phyloP scores from a whole-genome alignment of 2,797 vertebrate genomes.

The Lepilemur ruficaudatus region DNA sequence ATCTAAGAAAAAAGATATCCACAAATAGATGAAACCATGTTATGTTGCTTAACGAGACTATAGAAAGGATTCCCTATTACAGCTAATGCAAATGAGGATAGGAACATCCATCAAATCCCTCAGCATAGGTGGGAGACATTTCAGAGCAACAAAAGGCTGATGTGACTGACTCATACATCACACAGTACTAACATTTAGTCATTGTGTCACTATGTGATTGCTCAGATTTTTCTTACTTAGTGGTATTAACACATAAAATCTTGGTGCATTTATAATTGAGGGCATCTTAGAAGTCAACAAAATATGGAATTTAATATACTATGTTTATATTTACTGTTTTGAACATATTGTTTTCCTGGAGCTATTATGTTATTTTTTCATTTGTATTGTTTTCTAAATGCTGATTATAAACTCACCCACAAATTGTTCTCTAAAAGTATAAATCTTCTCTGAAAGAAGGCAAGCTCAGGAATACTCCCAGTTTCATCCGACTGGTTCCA shows the following conservation, averaged over 20 bases:
- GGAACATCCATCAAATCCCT: not conserved
- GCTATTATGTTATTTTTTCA: not conserved
- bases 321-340: not conserved
- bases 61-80: not conserved
- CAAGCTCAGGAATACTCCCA: not conserved
- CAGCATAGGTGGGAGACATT: not conserved
- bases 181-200: not conserved
- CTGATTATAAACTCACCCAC: not conserved
- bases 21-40: not conserved
- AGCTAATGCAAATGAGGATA: not conserved
- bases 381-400: not conserved
- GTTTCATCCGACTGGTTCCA: not conserved
- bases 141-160: not conserved
- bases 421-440: not conserved
- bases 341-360: not conserved
- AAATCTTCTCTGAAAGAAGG: not conserved
- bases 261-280: not conserved
- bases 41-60: not conserved
- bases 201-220: not conserved
- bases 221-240: conserved; percentile 3
- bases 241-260: not conserved
- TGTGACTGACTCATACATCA: not conserved
- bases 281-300: not conserved
- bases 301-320: not conserved
- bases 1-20: not conserved